Evolutionary conservation across 2,113 vertebrate species (phyloP), one percentile per base, ranked within the genome.

Genomic region (Melanocharis versteri): DNA sequence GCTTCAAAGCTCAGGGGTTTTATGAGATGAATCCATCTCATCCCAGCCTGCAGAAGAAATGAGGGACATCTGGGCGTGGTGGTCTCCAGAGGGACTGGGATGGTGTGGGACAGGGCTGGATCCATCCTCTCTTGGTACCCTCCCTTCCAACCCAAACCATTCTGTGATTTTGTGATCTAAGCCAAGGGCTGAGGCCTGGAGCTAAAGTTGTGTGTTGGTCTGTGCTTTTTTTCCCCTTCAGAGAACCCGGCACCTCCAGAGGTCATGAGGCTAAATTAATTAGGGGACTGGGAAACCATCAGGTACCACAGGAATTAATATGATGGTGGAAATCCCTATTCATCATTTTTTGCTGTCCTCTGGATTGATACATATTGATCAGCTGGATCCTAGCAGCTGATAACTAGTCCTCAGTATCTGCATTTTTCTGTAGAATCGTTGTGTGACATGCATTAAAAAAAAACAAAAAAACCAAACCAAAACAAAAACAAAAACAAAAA

Each of bases 31-130:
- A 75, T 37, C 65, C 19, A 14, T 14, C 28, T 64, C 65, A 47
- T 31, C 12, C 30, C 40, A 79, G 23, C 31, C 84, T 75, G 56
- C 48, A 78, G 50, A 60, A 78, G 56, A 31, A 72, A n/a, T 58
- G 57, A 83, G 24, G 58, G 24, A 28, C 26, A 31, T 44, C 31
- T 87, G 79, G 57, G 40, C 61, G 37, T 2, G 2, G 24, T 51
- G 44, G 17, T 57, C 51, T 37, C 7, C 1, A 19, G 4, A 1
- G 5, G 39, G 30, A 42, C 15, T 4, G 3, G 16, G n/a, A 56
- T 50, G 31, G 21, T 48, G 23, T 16, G 6, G 31, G 45, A 24
- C 28, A 64, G 35, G 23, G 37, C 40, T 72, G 76, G 71, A 56
- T 73, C 45, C 23, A 37, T 45, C 24, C 54, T 76, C 6, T 53